Evolutionary conservation across 2,888 invertebrate genomes (phyloP).

Genomic region (Drosophila planitibia): DNA sequence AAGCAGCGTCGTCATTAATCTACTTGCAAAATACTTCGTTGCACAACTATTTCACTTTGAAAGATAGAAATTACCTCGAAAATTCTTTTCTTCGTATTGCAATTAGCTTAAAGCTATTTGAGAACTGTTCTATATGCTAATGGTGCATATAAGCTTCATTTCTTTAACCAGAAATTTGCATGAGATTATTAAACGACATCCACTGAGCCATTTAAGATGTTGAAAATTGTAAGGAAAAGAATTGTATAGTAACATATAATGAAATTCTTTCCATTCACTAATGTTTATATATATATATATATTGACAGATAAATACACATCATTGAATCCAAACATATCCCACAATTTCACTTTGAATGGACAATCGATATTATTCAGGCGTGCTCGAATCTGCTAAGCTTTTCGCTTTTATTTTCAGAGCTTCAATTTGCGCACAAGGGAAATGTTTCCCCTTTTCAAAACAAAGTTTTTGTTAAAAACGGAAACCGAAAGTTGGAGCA

Average conservation of each 20-base stretch:
- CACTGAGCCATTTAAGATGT: background rate
- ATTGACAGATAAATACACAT: background rate
- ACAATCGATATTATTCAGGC: background rate
- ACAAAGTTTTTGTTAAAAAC: background rate
- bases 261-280: background rate
- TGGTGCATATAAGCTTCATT: background rate
- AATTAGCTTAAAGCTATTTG: conserved; percentile 3
- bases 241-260: background rate
- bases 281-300: background rate
- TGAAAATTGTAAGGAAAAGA: background rate
- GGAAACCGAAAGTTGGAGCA: background rate
- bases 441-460: background rate
- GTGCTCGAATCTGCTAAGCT: background rate
- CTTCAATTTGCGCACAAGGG: background rate
- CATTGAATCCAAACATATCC: background rate
- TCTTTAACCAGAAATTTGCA: background rate
- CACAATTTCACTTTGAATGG: background rate
- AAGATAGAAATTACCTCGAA: conserved; percentile 14
- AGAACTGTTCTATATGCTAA: background rate
- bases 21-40: conserved; percentile 32
- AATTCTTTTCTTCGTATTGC: conserved; percentile 5
- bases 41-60: conserved; percentile 2
- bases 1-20: conserved; percentile 63
- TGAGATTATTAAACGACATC: too few relatives aligned
- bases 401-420: too few relatives aligned